Base-by-base conservation (phyloP, 2,888 invertebrate genomes). In the Chymomyza amoena region DNA sequence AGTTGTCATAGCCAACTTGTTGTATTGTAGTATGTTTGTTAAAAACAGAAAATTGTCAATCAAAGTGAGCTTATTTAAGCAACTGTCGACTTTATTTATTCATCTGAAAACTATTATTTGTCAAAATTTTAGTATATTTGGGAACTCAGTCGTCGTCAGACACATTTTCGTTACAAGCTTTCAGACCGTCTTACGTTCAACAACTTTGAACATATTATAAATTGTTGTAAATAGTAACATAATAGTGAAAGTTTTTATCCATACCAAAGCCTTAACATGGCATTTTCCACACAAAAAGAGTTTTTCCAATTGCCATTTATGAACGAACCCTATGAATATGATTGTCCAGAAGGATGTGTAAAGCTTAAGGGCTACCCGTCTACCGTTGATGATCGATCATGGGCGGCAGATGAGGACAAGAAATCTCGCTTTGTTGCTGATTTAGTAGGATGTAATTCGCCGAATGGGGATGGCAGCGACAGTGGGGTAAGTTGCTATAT, bases 201-300 rank as follows among this genome's bases (percentile, higher is more conserved):
- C 72, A 75, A 70, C 61, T 72, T 66, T 70, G 60, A 4, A 73
- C 70, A 76, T 71, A 64, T 69, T 63, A 25, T 72, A 81, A 77
- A 71, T 81, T 66, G 63, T 36, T 36, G 10, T 45, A 13, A 45
- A 45, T 13, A 45, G 39, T 45, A 45, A 32, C 32, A 32, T 32
- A 32, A 13, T 45, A 13, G 39, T 45, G 39, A 45, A 45, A 1
- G 9, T 39, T 1, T 39, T 45, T 1, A 4, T 45, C 13, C 13
- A n/a, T 4, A 13, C 4, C 39, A 13, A 45, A 10, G 39, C 39
- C 52, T 65, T 64, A 57, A 20, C 28, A 91, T 91, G 91, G 91
- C 91, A 56, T 91, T 84, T 77, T 90, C 91, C 39, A 91, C 91
- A 20, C 91, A 91, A 76, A 90, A 89, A 69, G 87, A 88, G 54